A percentile compares a stretch with the other conserved stretches of the same genome.
phyloP scores from a whole-genome alignment of 2,113 vertebrate species.

The Notechis scutatus region DNA sequence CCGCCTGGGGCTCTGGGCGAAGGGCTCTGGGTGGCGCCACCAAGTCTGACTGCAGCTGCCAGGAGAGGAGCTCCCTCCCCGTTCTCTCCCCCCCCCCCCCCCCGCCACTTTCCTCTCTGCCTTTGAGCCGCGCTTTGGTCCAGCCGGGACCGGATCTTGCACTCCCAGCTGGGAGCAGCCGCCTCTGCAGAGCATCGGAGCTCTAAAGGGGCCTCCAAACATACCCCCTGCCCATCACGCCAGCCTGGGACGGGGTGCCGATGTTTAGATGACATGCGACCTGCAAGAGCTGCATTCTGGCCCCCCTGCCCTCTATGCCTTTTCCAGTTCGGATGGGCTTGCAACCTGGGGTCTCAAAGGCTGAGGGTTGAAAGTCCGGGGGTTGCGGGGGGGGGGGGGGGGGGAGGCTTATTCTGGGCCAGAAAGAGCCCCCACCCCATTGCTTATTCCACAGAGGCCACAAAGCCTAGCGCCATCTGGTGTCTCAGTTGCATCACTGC shows the following conservation, averaged over 20 bases:
- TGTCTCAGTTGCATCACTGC: background rate
- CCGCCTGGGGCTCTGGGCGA: background rate
- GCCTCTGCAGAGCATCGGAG: background rate
- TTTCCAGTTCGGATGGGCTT: background rate
- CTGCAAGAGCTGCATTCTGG: background rate
- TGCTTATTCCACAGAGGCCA: background rate
- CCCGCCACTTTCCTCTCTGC: background rate
- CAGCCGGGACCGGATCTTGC: background rate
- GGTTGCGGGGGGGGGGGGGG: too few relatives aligned
- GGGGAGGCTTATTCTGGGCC: background rate
- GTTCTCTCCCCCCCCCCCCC: background rate
- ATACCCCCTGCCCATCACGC: background rate
- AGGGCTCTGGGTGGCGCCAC: background rate
- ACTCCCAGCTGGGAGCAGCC: background rate
- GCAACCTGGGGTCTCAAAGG: background rate
- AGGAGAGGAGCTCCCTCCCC: background rate
- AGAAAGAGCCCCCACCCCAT: background rate
- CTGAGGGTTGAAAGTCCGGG: background rate
- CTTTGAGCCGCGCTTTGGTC: background rate
- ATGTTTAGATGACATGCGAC: background rate
- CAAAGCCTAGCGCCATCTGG: background rate
- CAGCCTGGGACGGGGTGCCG: background rate
- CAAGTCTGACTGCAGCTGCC: background rate
- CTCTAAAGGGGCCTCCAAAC: background rate
- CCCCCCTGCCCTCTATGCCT: too few relatives aligned